Evolutionary conservation across 2,888 invertebrate species (phyloP).

Genomic region (Phengaris arion): DNA sequence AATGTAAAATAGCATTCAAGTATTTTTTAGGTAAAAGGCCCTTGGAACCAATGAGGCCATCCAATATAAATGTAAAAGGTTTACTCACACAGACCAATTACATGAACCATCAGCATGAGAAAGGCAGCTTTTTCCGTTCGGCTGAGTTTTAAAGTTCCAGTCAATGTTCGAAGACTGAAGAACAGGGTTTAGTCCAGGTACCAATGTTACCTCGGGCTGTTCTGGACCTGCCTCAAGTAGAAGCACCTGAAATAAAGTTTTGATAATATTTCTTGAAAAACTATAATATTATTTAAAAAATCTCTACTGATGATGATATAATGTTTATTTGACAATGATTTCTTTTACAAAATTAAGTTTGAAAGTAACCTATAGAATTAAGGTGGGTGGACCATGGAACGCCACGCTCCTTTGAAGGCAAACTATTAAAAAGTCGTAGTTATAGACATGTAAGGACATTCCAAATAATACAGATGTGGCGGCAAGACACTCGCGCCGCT

Average conservation of each 20-base stretch:
- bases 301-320: background rate
- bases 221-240: background rate
- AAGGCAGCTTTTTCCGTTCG: background rate
- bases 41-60: background rate
- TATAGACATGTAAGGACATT: too few species aligned
- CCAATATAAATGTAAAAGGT: background rate
- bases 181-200: background rate
- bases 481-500: too few species aligned
- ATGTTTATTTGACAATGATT: too few species aligned
- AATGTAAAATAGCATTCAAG: too few species aligned
- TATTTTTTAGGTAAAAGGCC: too few species aligned
- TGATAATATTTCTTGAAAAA: background rate
- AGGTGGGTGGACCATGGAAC: too few species aligned
- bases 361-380: too few species aligned
- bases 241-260: background rate
- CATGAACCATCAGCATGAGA: background rate
- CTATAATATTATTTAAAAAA: background rate
- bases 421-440: too few species aligned
- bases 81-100: constrained; percentile 3
- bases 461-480: too few species aligned
- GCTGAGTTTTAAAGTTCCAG: constrained; percentile 3
- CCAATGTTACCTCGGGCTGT: background rate
- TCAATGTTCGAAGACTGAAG: background rate
- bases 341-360: too few species aligned
- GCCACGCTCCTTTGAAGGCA: too few species aligned